Conservation (phyloP, 1,140 invertebrate genomes). For the Stegodyphus dumicola region DNA sequence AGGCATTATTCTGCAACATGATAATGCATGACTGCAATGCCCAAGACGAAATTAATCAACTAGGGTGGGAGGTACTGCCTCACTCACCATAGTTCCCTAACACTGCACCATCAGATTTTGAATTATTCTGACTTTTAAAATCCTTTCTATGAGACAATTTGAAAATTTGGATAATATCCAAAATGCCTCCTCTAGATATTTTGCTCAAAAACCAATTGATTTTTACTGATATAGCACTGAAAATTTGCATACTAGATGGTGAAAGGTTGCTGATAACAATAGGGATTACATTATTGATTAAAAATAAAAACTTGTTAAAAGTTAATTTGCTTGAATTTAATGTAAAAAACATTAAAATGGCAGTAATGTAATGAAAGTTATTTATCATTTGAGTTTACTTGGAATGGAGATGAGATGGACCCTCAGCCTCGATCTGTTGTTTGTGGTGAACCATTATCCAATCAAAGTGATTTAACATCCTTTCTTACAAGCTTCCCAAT, state of each 20-base stretch:
- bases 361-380: too few species aligned
- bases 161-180: too few species aligned
- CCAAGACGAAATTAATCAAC: neutral
- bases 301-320: neutral
- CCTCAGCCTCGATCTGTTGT: too few species aligned
- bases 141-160: neutral
- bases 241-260: neutral
- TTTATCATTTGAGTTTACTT: too few species aligned
- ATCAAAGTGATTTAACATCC: too few species aligned
- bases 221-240: neutral
- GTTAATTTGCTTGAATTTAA: neutral
- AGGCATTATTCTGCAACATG: constrained; percentile 57
- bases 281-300: neutral
- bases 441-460: too few species aligned
- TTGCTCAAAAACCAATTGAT: neutral
- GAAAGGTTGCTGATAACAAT: neutral
- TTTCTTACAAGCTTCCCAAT: too few species aligned
- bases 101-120: constrained; percentile 6
- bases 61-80: constrained; percentile 3
- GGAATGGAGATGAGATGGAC: too few species aligned
- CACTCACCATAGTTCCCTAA: constrained; percentile 35
- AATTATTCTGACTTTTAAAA: constrained; percentile 8
- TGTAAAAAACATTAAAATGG: neutral
- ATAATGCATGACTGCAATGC: neutral
- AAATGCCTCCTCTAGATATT: neutral